Base-by-base conservation (phyloP, 2,113 vertebrate species). In the Stigmatopora argus region DNA sequence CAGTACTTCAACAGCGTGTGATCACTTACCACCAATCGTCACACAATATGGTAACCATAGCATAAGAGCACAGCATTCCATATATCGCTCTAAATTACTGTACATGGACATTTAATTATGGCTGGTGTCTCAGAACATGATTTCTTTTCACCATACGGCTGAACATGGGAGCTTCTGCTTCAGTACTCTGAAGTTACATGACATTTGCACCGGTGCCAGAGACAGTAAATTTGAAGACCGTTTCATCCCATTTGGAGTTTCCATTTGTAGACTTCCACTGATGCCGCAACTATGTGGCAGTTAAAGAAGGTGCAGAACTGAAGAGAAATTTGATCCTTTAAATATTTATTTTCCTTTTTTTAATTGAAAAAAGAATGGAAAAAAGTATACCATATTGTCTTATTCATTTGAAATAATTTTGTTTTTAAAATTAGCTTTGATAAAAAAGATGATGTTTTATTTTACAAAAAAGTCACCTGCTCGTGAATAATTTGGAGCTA, bases 231-330 rank as follows among this genome's bases (percentile, higher is more conserved):
- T 41, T 70, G 3, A 65, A 62, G 45, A 61, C 21, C 11, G 23
- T 51, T 64, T 69, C n/a, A 70, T 55, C 19, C 53, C 52, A 48
- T 17, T 56, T 49, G 21, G 46, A 61, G 61, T 55, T 62, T 61
- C 49, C 60, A 66, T 66, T 52, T 3, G 55, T 70, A 53, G 44
- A 53, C 19, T n/a, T 49, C 18, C 3, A 52, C 17, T 31, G 41
- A 12, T 6, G 21, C 34, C 57, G 38, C 31, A 14, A 19, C 18
- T 70, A 45, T 60, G 18, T 41, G 70, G 66, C 17, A 47, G 53
- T 19, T 41, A 46, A 48, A 38, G 38, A 66, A 19, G 34, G 55
- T 15, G 58, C 38, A n/a, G 38, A 61, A 21, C 38, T 6, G 10
- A 61, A 44, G n/a, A 23, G n/a, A 61, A 61, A 61, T 44, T 21